Percentiles rank a stretch among this genome's conserved stretches.
Conservation (phyloP, 1,140 invertebrate species). For the Zaprionus taronus region DNA sequence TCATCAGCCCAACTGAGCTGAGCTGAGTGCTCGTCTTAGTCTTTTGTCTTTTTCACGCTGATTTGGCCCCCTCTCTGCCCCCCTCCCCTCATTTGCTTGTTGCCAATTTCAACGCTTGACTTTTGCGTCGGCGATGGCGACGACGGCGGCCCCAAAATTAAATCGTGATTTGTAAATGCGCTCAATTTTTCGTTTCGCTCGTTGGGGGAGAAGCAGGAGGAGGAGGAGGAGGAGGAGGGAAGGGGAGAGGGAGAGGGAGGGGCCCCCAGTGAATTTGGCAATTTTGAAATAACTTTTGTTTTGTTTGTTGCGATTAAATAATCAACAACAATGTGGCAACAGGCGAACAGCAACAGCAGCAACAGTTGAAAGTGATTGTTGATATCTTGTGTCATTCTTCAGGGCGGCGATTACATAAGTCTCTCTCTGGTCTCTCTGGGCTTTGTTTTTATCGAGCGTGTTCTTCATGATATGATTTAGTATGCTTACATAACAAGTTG, state of each 20-base stretch:
- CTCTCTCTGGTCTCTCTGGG: not conserved
- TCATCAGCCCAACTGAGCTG: slow-evolving; percentile 34
- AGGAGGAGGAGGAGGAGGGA: not conserved
- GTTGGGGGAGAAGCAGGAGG: slow-evolving; percentile 3
- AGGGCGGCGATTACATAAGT: slow-evolving; percentile 26
- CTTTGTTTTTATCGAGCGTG: not conserved
- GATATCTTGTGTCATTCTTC: slow-evolving; percentile 49
- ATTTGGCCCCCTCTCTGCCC: slow-evolving; percentile 17
- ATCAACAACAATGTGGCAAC: slow-evolving; percentile 71
- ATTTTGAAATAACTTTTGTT: slow-evolving; percentile 76
- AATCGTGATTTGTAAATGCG: slow-evolving; percentile 82
- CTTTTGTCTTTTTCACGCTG: slow-evolving; percentile 77
- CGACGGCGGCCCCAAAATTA: slow-evolving; percentile 56
- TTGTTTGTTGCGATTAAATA: slow-evolving; percentile 67
- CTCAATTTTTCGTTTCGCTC: slow-evolving; percentile 76
- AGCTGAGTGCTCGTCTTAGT: slow-evolving; percentile 43
- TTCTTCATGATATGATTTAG: slow-evolving; percentile 18
- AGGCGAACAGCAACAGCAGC: slow-evolving; percentile 29
- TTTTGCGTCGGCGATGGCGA: slow-evolving; percentile 50
- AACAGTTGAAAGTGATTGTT: slow-evolving; percentile 51
- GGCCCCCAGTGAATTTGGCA: slow-evolving; percentile 56
- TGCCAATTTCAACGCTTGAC: slow-evolving; percentile 79
- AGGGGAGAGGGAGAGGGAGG: not conserved
- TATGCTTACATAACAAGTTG: slow-evolving; percentile 22
- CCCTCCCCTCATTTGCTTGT: slow-evolving; percentile 68